Conservation (phyloP, 2,113 vertebrate species). For the Zingel zingel region DNA sequence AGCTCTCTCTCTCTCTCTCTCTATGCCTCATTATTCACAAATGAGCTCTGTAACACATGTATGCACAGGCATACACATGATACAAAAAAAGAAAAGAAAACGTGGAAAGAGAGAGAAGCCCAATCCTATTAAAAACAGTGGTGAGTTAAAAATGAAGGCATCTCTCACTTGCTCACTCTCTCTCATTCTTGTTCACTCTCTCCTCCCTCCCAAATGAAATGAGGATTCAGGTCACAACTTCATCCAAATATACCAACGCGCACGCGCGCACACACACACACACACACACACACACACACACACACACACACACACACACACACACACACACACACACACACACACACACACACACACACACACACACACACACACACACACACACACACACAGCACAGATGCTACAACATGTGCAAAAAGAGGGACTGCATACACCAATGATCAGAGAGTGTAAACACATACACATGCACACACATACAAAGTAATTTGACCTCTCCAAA, state of each 20-base stretch:
- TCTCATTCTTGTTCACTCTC: too few relatives aligned
- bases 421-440: conserved; percentile 50
- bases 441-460: conserved; percentile 59
- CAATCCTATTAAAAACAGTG: too few relatives aligned
- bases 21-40: conserved; percentile 77
- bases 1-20: background rate
- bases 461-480: conserved; percentile 6
- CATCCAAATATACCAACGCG: too few relatives aligned
- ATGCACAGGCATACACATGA: conserved; percentile 44
- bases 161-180: too few relatives aligned
- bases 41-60: conserved; percentile 65
- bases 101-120: too few relatives aligned
- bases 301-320: conserved; percentile 13
- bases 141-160: too few relatives aligned
- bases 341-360: conserved; percentile 16
- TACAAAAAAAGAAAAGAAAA: conserved; percentile 13
- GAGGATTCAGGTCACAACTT: too few relatives aligned
- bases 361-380: conserved; percentile 44
- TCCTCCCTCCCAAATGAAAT: too few relatives aligned
- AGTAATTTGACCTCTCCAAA: conserved; percentile 60
- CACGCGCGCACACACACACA: too few relatives aligned
- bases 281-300: too few relatives aligned
- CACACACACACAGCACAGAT: conserved; percentile 58
- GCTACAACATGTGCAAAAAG: conserved; percentile 62
- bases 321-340: conserved; percentile 37